Evolutionary conservation across 2,888 invertebrate genomes (phyloP).

Genomic region (Tachina lurida): DNA sequence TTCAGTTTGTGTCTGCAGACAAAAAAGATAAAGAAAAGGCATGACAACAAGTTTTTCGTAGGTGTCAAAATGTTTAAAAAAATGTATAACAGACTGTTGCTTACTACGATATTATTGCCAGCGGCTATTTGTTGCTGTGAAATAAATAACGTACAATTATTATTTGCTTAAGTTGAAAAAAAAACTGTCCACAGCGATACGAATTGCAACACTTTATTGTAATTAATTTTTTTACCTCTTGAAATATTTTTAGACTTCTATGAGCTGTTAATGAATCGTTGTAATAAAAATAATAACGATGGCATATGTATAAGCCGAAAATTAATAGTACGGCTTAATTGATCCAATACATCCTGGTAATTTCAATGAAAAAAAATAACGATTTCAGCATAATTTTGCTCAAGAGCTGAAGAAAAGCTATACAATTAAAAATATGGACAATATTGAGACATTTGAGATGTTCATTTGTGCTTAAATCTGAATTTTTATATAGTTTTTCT

Average conservation of each 20-base stretch:
- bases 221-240: conserved; percentile 6
- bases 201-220: not conserved
- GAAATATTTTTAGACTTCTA: conserved; percentile 20
- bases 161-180: not conserved
- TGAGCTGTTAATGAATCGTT: not conserved
- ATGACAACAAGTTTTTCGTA: conserved; percentile 8
- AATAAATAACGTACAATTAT: not conserved
- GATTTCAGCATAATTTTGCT: no score
- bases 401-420: no score
- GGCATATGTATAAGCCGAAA: not conserved
- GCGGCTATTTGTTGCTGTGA: not conserved
- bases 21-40: not conserved
- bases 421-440: no score
- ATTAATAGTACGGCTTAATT: no score
- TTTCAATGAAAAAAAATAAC: no score
- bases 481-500: no score
- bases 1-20: not conserved
- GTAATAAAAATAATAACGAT: not conserved
- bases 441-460: no score
- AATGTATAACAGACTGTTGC: not conserved
- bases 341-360: no score
- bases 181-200: not conserved
- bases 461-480: no score
- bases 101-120: not conserved
- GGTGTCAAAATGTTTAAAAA: conserved; percentile 26